Evolutionary conservation across 2,797 vertebrate species (phyloP).

Genomic region (Platyrinchus mystaceus): DNA sequence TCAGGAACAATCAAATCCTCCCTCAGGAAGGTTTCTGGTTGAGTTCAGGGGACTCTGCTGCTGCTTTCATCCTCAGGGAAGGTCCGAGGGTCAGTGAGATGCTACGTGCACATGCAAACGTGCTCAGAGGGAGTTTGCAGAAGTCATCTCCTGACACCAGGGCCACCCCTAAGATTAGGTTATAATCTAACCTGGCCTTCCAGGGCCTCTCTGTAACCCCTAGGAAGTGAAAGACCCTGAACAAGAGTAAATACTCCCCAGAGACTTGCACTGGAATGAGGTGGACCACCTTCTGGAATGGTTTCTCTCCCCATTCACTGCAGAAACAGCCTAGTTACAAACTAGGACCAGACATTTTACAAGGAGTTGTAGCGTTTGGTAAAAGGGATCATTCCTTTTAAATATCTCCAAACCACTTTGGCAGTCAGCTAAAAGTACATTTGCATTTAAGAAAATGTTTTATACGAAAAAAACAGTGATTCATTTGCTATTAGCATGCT

Average conservation of each 20-base stretch:
- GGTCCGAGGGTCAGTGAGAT: background rate
- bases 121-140: background rate
- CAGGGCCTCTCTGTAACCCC: background rate
- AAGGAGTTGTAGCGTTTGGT: background rate
- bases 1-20: background rate
- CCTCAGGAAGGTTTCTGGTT: background rate
- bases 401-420: background rate
- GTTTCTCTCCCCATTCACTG: background rate
- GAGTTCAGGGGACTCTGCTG: background rate
- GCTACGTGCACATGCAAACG: rapidly evolving
- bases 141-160: background rate
- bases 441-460: background rate
- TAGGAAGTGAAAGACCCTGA: background rate
- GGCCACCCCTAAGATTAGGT: background rate
- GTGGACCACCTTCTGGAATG: background rate
- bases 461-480: background rate
- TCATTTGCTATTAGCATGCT: background rate
- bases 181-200: background rate
- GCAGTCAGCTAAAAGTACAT: background rate
- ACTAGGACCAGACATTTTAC: background rate
- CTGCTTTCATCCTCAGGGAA: background rate
- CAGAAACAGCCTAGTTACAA: background rate
- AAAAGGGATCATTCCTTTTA: background rate
- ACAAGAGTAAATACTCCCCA: background rate
- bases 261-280: background rate